Evolutionary conservation across 2,888 invertebrate species (phyloP).

Genomic region (Argyresthia albistria): DNA sequence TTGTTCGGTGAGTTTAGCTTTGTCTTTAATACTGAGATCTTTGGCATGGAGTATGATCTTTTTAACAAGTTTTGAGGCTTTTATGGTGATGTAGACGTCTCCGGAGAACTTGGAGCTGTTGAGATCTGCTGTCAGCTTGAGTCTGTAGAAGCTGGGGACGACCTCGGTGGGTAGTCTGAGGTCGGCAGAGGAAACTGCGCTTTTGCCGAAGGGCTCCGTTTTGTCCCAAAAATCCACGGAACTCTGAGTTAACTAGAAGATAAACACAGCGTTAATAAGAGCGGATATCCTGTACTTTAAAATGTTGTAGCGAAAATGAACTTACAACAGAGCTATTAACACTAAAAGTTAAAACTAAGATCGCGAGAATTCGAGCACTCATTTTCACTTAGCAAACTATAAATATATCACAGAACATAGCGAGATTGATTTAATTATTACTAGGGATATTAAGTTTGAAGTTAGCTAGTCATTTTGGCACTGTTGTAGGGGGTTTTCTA

Average conservation of each 20-base stretch:
- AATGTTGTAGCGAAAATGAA: too few relatives aligned
- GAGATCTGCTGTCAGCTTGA: constrained; percentile 68
- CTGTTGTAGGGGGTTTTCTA: too few relatives aligned
- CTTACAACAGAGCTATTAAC: too few relatives aligned
- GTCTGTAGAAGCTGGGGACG: constrained; percentile 69
- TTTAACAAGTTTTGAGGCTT: constrained; percentile 39
- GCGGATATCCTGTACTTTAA: neutral
- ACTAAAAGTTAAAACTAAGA: constrained; percentile 21
- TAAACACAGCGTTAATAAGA: neutral
- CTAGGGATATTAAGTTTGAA: constrained; percentile 16
- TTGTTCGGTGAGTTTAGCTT: constrained; percentile 55
- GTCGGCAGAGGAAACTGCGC: constrained; percentile 32
- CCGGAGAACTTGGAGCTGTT: constrained; percentile 50
- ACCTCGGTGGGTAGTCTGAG: constrained; percentile 58
- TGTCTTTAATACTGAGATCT: constrained; percentile 41
- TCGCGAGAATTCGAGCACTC: constrained; percentile 23
- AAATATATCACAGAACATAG: constrained; percentile 29
- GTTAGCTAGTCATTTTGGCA: constrained; percentile 4
- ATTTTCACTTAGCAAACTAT: constrained; percentile 21
- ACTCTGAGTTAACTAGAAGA: constrained; percentile 33
- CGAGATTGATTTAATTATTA: neutral
- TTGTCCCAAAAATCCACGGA: constrained; percentile 51
- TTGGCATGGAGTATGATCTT: constrained; percentile 68
- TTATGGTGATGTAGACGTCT: constrained; percentile 59
- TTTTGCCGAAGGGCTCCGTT: constrained; percentile 44